Evolutionary conservation across 2,113 vertebrate genomes (phyloP).

Genomic region (Ursus arctos): DNA sequence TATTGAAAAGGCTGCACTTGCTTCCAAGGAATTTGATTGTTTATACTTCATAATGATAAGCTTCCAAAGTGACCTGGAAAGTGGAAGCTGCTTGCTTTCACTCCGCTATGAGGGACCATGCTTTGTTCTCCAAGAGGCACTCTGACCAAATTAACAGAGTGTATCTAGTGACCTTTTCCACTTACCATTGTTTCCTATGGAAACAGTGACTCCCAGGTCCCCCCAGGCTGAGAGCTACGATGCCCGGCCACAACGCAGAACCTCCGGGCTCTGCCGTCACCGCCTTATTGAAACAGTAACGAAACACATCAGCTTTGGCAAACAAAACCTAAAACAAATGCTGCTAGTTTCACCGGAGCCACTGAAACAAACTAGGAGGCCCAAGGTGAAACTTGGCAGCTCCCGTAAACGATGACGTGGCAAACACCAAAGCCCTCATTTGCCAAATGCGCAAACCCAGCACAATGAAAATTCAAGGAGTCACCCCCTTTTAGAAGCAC

Average conservation of each 20-base stretch:
- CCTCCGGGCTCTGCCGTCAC: neutral
- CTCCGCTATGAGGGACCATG: neutral
- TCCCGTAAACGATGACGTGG: neutral
- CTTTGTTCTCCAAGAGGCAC: neutral
- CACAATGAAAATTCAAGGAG: neutral
- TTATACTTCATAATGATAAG: neutral
- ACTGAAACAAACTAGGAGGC: constrained; percentile 31
- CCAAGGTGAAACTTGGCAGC: constrained; percentile 75
- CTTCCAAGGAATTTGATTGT: neutral
- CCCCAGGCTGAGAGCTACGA: neutral
- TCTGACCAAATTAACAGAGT: neutral
- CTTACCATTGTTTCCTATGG: neutral
- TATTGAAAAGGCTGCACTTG: neutral
- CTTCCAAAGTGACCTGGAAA: neutral
- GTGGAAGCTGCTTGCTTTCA: neutral
- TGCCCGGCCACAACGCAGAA: neutral
- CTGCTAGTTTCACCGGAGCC: constrained; percentile 65
- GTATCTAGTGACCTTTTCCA: constrained; percentile 54
- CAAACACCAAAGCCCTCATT: neutral
- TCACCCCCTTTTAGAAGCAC: neutral
- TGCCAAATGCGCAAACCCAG: neutral
- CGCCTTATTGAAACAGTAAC: constrained; percentile 32
- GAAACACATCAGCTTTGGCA: constrained; percentile 48
- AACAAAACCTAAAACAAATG: constrained; percentile 73
- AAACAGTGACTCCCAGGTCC: neutral